phyloP scores from a whole-genome alignment of 1,140 invertebrate species.

The Orius insidiosus region DNA sequence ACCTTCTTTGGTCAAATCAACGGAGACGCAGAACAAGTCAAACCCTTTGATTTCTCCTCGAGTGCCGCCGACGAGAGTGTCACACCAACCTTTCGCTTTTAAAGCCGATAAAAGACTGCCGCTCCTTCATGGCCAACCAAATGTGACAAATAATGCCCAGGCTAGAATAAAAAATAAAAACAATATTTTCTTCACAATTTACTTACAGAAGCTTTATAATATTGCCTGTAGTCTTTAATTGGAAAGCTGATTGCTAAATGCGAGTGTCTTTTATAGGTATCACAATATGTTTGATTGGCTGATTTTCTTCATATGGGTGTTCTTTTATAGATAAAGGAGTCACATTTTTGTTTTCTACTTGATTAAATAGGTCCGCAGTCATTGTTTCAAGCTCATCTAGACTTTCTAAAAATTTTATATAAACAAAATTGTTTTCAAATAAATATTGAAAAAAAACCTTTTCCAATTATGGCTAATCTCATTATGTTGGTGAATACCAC shows the following conservation, averaged over 20 bases:
- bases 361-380: conserved; percentile 56
- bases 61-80: conserved; percentile 56
- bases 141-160: conserved; percentile 60
- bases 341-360: conserved; percentile 66
- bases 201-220: conserved; percentile 73
- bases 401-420: conserved; percentile 42
- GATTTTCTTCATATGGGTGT: conserved; percentile 58
- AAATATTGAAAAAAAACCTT: conserved; percentile 37
- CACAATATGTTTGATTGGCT: conserved; percentile 49
- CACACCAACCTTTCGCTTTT: conserved; percentile 78
- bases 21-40: conserved; percentile 70
- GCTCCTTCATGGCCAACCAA: conserved; percentile 87
- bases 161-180: not conserved
- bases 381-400: conserved; percentile 73
- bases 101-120: conserved; percentile 83
- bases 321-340: conserved; percentile 52
- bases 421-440: conserved; percentile 1
- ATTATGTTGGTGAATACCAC: conserved; percentile 93
- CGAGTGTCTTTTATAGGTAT: conserved; percentile 83
- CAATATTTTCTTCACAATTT: conserved; percentile 10
- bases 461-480: conserved; percentile 72
- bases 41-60: conserved; percentile 64
- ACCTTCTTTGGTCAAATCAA: conserved; percentile 83
- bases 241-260: conserved; percentile 78
- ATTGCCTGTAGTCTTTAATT: conserved; percentile 61